phyloP scores from a whole-genome alignment of 2,113 vertebrate species.

The Formicarius rufipectus region DNA sequence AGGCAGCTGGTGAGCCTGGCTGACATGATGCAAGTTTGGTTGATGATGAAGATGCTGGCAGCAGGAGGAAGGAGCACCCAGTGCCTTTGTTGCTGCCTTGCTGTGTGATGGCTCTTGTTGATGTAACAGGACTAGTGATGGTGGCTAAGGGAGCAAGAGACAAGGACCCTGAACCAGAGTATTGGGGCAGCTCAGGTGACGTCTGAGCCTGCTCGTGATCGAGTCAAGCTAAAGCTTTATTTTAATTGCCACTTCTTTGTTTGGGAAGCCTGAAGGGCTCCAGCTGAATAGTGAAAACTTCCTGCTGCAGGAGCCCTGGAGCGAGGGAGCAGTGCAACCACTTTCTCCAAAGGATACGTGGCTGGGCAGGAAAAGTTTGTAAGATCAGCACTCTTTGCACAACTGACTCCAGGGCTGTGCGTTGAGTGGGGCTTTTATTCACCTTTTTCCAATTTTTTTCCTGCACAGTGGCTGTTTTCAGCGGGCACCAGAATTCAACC shows the following conservation, averaged over 20 bases:
- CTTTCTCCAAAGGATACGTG: constrained; percentile 19
- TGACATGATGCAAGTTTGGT: background rate
- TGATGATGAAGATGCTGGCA: background rate
- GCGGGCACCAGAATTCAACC: constrained; percentile 91
- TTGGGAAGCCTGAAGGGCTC: background rate
- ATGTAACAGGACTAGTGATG: rapidly evolving
- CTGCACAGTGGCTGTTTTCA: constrained; percentile 84
- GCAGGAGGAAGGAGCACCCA: background rate
- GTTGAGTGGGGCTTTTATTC: background rate
- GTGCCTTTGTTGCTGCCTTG: background rate
- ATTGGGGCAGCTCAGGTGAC: background rate
- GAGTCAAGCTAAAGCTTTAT: background rate
- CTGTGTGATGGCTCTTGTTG: rapidly evolving
- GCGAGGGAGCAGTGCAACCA: background rate
- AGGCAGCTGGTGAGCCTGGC: background rate
- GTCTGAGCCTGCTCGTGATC: background rate
- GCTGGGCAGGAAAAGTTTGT: constrained; percentile 42
- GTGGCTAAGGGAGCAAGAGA: rapidly evolving
- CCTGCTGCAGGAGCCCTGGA: background rate
- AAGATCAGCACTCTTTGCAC: background rate
- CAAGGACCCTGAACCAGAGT: background rate
- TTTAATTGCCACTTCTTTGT: background rate
- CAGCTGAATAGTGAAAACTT: background rate
- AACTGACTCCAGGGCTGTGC: background rate
- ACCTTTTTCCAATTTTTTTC: background rate